Base-by-base conservation (phyloP, 2,888 invertebrate genomes). In the Melinaea menophilus region DNA sequence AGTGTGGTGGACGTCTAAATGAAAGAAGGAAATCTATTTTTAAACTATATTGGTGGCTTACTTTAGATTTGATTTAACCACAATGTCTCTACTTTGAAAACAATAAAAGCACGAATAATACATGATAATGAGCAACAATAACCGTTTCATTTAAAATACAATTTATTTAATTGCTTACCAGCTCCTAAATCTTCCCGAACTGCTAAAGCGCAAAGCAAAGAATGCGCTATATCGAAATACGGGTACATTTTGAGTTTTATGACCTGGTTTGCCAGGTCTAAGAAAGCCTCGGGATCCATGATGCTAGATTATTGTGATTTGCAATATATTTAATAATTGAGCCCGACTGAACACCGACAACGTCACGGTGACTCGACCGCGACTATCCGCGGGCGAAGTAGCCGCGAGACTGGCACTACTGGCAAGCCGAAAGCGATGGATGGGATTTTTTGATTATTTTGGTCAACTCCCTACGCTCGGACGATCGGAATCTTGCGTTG, bases 171-270 rank as follows among this genome's bases (percentile, higher is more conserved):
- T 71, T 71, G 90, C 94, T 93, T 91, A 96, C 97, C 97, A 84
- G 95, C 92, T 77, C 97, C 97, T 80, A 98, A 93, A 92, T 99
- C 99, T 87, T 99, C 99, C 79, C 98, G 93, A 72, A 99, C 98
- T 78, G 97, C 96, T 77, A 99, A 92, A 80, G 98, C 98, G 92
- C 97, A 98, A 75, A 99, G 92, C 77, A 97, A 93, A 88, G 97
- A 98, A 92, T 99, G 98, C 75, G 99, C 99, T 79, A 99, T 95
- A 87, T 99, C 99, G 90, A 99, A 99, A 92, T 98, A 99, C 62
- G 99, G 99, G 85, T 96, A 99, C 99, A 99, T 99, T 93, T 99
- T 98, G 75, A 99, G 92, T 90, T 99, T 98, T 77, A 98, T 97
- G 92, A 99, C 97, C 93, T 98, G 97, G 91, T 98, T 98, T 92